Evolutionary conservation across 2,888 invertebrate species (phyloP), one percentile per base, ranked within the genome.

Genomic region (Linnaemya vulpina): DNA sequence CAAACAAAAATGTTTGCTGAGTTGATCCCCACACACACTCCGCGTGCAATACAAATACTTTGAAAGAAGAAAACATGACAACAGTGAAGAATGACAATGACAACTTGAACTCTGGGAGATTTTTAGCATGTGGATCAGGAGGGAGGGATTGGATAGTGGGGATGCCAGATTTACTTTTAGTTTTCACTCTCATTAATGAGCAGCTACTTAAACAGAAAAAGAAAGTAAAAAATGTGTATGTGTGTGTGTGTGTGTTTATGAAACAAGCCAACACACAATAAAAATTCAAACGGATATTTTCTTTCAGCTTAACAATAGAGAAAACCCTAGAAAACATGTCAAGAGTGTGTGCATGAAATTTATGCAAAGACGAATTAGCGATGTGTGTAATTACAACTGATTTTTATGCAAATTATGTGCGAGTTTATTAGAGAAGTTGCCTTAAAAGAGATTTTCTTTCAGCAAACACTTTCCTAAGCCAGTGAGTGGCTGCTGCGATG

Each of bases 331-430:
- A n/a, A n/a, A 55, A 30, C 38, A 43, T 65, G 65, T 65, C 80
- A 74, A 67, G 25, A 67, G 73, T 38, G 15, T 17, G 46, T 35
- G 74, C 67, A 80, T 35, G 63, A 65, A 55, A 78, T 70, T 78
- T 62, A 53, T 78, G 25, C 51, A 0, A 11, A 2, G 7, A 10
- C 20, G 35, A 43, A 55, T 46, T 15, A 5, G 20, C 9, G 25
- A 13, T 49, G 55, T 46, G 55, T 43, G 46, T 46, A 15, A 60
- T 30, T 58, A 73, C n/a, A 63, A 53, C 5, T 63, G 17, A 0
- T 46, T 76, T 76, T 20, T 67, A 55, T 58, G 76, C 35, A 67
- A 65, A 75, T 65, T 76, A 51, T 55, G 8, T n/a, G 25, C 0
- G 9, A 40, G 40, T 22, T 3, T 13, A 22, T 22, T 22, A 22